Conservation (phyloP, 2,888 invertebrate genomes). For the Venustoraphidia nigricollis region DNA sequence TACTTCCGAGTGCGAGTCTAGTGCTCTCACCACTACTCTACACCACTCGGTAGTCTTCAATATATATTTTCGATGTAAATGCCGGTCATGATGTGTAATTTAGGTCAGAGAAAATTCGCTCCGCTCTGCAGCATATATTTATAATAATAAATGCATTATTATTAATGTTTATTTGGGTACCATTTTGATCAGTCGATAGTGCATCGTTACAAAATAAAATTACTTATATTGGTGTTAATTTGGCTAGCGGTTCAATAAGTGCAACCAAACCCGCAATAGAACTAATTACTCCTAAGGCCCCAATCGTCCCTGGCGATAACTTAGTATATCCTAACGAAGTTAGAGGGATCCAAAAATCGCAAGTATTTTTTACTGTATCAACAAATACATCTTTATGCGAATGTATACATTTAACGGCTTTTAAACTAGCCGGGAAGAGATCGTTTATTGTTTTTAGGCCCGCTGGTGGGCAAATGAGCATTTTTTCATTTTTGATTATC, state of each 20-base stretch:
- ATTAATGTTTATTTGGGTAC: too few relatives aligned
- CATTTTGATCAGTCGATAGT: too few relatives aligned
- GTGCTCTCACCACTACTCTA: too few relatives aligned
- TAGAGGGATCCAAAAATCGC: slow-evolving; percentile 77
- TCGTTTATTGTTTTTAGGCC: slow-evolving; percentile 16
- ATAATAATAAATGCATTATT: too few relatives aligned
- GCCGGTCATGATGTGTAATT: too few relatives aligned
- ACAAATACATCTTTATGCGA: slow-evolving; percentile 52
- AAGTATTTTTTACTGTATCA: slow-evolving; percentile 72
- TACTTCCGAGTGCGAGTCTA: too few relatives aligned
- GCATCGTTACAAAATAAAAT: slow-evolving; percentile 7
- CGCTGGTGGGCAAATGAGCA: slow-evolving; percentile 13
- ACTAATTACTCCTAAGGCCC: slow-evolving; percentile 63
- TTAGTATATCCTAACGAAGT: slow-evolving; percentile 64
- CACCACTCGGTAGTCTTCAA: too few relatives aligned
- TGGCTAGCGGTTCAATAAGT: slow-evolving; percentile 61
- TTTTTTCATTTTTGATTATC: slow-evolving; percentile 36
- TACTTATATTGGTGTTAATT: slow-evolving; percentile 44
- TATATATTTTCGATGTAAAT: too few relatives aligned
- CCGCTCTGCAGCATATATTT: too few relatives aligned
- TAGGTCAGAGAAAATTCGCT: too few relatives aligned
- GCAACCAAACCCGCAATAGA: slow-evolving; percentile 66
- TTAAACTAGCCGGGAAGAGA: slow-evolving; percentile 13
- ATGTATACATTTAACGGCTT: slow-evolving; percentile 18
- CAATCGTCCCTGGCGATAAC: slow-evolving; percentile 62